Evolutionary conservation across 2,797 vertebrate genomes (phyloP), one percentile per base, ranked within the genome.

Genomic region (Adelosebastes latens): DNA sequence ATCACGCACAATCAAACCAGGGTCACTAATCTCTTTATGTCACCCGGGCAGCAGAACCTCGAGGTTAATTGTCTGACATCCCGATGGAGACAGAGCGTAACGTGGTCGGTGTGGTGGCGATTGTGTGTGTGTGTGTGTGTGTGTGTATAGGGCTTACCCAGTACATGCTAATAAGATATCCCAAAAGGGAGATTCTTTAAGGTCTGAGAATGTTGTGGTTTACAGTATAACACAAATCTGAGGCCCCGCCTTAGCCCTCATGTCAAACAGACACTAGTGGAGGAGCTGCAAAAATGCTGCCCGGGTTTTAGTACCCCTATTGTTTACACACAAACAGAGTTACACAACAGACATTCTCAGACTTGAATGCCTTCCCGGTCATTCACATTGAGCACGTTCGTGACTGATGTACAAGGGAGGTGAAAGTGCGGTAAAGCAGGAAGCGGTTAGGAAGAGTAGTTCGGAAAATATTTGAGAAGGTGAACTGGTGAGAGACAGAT

Each of bases 181-280:
- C 86, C 65, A 73, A 88, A 85, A 80, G 67, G 18, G 73, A 90
- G 86, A 92, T 92, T 93, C 77, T 90, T 92, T 59, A 86, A 87
- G 80, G 89, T 93, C 92, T 95, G 90, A 93, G 90, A 94, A 94
- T 93, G 89, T 75, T 93, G 89, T 84, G 88, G 90, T 93, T 93
- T 90, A 81, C 79, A 68, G 74, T 86, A 84, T 80, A 89, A 91
- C 88, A 87, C 75, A 84, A 80, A 85, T 89, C 81, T 82, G 58
- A 88, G 65, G 64, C 85, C 20, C 87, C 68, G 79, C 82, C 79
- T 86, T 64, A 71, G 85, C 80, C 77, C 39, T 79, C 76, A 79
- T 79, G 78, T 92, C 78, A 88, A 86, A 87, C 80, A 88, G 60
- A 83, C 77, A 80, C 56, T 70, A 78, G 79, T 87, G 72, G 78